phyloP scores from a whole-genome alignment of 1,140 invertebrate genomes.

The Cecropterus lyciades region DNA sequence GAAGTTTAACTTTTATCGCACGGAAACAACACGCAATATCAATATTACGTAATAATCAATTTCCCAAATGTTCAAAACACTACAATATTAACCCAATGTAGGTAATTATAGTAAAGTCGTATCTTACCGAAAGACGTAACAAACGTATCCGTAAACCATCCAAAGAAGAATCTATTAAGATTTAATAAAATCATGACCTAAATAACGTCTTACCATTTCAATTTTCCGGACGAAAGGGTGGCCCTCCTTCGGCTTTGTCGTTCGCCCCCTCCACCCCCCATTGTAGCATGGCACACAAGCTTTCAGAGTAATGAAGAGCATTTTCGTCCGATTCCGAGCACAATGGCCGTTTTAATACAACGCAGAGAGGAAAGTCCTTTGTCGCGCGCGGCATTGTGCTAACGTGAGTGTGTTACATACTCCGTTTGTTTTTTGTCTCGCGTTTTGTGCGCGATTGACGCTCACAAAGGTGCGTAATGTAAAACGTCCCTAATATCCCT shows the following conservation, averaged over 20 bases:
- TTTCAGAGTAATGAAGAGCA: constrained; percentile 83
- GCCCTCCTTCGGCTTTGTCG: constrained; percentile 72
- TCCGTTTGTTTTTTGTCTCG: constrained; percentile 67
- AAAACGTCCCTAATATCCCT: constrained; percentile 42
- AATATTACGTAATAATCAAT: no score
- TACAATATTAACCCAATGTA: no score
- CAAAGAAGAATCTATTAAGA: constrained; percentile 69
- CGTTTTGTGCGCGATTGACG: constrained; percentile 69
- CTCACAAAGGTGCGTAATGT: constrained; percentile 62
- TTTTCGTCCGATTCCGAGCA: constrained; percentile 80
- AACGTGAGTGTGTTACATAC: constrained; percentile 72
- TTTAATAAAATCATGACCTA: constrained; percentile 83
- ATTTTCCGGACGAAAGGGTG: constrained; percentile 81
- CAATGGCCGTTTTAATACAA: constrained; percentile 80
- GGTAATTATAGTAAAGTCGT: background rate
- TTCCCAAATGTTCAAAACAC: no score
- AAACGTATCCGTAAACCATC: constrained; percentile 21
- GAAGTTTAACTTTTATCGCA: no score
- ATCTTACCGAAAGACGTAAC: constrained; percentile 6
- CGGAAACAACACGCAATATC: no score
- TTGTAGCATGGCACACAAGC: constrained; percentile 79
- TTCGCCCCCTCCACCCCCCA: constrained; percentile 51
- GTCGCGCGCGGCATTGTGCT: constrained; percentile 67
- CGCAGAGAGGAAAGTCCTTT: constrained; percentile 78
- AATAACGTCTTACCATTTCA: constrained; percentile 81